phyloP scores from a whole-genome alignment of 2,797 vertebrate species.

The Pteronotus mesoamericanus region DNA sequence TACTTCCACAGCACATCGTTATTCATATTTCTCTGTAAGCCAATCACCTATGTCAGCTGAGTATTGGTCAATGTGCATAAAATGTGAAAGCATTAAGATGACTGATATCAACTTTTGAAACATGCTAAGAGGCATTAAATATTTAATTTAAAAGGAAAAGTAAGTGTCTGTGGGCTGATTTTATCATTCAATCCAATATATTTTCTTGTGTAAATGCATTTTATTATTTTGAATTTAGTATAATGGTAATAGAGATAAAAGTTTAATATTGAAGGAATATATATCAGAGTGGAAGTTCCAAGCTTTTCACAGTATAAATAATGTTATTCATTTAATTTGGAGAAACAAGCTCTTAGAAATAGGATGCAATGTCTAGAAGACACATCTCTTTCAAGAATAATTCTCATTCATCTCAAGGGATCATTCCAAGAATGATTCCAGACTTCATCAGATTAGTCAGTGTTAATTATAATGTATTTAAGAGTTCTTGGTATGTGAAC shows the following conservation, averaged over 20 bases:
- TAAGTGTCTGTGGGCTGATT: neutral
- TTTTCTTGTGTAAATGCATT: neutral
- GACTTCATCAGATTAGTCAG: neutral
- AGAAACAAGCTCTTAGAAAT: neutral
- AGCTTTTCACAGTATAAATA: neutral
- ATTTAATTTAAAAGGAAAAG: constrained; percentile 58
- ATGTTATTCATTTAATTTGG: neutral
- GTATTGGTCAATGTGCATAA: constrained; percentile 58
- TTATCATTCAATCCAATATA: neutral
- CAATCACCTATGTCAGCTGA: constrained; percentile 65
- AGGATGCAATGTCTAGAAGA: neutral
- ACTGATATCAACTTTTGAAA: constrained; percentile 15
- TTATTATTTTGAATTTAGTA: neutral
- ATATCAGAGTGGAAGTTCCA: neutral
- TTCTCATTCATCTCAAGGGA: neutral
- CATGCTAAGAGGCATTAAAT: neutral
- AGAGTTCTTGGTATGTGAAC: neutral
- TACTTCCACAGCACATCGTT: constrained; percentile 70
- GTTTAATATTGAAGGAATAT: neutral
- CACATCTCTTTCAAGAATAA: neutral
- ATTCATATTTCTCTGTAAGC: constrained; percentile 66
- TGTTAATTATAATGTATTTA: neutral
- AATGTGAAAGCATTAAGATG: constrained; percentile 51
- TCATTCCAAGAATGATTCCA: neutral
- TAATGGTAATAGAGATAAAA: neutral